phyloP scores from a whole-genome alignment of 2,888 invertebrate species.

The Hypena proboscidalis region DNA sequence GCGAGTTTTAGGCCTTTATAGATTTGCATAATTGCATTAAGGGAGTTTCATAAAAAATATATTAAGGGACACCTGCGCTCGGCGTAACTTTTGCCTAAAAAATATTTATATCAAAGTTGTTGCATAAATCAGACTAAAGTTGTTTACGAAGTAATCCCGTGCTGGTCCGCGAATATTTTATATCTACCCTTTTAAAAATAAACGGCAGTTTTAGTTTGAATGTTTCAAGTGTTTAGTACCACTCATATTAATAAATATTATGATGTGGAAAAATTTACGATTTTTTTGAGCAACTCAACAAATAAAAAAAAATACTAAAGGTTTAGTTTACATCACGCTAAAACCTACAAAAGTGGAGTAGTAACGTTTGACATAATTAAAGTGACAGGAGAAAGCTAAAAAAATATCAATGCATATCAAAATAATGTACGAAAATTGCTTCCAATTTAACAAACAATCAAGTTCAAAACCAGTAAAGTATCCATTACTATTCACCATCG shows the following conservation, averaged over 20 bases:
- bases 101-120: constrained; percentile 80
- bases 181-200: constrained; percentile 50
- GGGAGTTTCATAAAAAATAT: constrained; percentile 71
- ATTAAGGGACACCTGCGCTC: constrained; percentile 78
- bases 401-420: too few species aligned
- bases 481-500: constrained; percentile 16
- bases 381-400: too few species aligned
- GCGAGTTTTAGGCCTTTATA: constrained; percentile 49
- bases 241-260: too few species aligned
- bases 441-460: constrained; percentile 25
- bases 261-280: too few species aligned
- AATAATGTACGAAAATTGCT: too few species aligned
- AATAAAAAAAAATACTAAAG: too few species aligned
- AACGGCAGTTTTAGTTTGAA: constrained; percentile 49
- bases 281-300: too few species aligned
- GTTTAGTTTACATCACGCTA: too few species aligned
- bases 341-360: too few species aligned
- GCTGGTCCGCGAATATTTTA: constrained; percentile 48
- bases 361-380: too few species aligned
- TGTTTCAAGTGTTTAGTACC: constrained; percentile 32
- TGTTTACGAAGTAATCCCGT: constrained; percentile 83
- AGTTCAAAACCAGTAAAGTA: constrained; percentile 8
- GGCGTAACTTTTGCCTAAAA: constrained; percentile 76
- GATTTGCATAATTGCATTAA: constrained; percentile 81
- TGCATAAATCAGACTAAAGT: constrained; percentile 83